These are phyloP conservation scores for Epizoanthus ramosus DNA, from an alignment of 92 coral and sea anemone species.

Conservation along the genomic window DNA sequence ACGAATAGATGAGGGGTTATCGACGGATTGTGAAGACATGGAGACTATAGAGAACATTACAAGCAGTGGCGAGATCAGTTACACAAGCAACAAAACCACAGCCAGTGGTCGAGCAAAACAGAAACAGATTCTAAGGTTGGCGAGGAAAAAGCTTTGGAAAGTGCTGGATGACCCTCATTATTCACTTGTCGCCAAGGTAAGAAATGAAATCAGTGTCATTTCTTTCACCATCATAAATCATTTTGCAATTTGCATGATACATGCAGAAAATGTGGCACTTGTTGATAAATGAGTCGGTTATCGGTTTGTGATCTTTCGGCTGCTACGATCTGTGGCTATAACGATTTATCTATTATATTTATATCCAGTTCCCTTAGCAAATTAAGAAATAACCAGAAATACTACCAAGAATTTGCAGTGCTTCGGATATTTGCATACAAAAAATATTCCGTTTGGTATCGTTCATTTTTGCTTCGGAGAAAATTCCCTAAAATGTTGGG, in stretches of 20 bases:
- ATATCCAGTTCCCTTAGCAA: too few relatives aligned
- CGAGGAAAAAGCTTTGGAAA: conserved; percentile 82
- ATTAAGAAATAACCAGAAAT: too few relatives aligned
- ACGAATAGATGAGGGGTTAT: conserved; percentile 74
- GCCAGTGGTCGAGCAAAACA: conserved; percentile 39
- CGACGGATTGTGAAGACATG: conserved; percentile 66
- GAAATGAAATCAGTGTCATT: conserved; percentile 23
- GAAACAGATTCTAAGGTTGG: conserved; percentile 46
- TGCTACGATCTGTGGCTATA: too few relatives aligned
- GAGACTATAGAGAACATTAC: conserved; percentile 76
- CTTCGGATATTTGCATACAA: too few relatives aligned
- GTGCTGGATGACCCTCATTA: conserved; percentile 92
- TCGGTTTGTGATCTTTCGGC: too few relatives aligned
- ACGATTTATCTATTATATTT: too few relatives aligned
- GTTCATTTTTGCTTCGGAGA: too few relatives aligned
- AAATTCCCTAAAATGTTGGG: too few relatives aligned
- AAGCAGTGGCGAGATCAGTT: conserved; percentile 79
- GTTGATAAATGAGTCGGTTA: conserved; percentile 7
- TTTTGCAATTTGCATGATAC: neutral
- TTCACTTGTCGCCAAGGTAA: conserved; percentile 89
- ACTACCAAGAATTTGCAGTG: too few relatives aligned
- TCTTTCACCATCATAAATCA: neutral
- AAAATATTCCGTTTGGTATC: too few relatives aligned
- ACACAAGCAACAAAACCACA: conserved; percentile 46
- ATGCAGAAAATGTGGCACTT: neutral